Evolutionary conservation across 2,113 vertebrate species (phyloP), one percentile per base, ranked within the genome.

Genomic region (Austrofundulus limnaeus): DNA sequence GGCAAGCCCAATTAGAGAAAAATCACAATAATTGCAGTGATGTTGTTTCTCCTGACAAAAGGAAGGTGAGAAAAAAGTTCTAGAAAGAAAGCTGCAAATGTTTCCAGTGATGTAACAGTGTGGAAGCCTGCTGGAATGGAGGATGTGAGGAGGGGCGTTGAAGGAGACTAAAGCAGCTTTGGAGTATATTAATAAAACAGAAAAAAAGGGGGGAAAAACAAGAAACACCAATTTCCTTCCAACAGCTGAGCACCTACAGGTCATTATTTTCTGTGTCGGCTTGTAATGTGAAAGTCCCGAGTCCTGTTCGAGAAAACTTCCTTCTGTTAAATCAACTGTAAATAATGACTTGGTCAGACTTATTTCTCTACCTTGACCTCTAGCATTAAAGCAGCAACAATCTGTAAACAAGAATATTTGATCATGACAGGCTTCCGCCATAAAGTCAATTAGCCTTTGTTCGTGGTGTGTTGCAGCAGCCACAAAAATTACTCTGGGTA

Each of bases 231-330:
- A 85, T 93, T 94, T 95, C 82, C 89, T 93, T 91, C 76, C 77
- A 84, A 87, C 88, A 90, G 91, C 85, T 90, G 87, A 92, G 89
- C 86, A 92, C 89, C 91, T 89, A 90, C 79, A 91, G 86, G 90
- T 91, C 87, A 85, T 92, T 91, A 91, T 91, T 92, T 92, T 90
- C 88, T 92, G 86, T 78, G 81, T 72, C 42, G 66, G 66, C 65
- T 78, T 78, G 75, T 46, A 81, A 87, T 85, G 77, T 49, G 53
- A 77, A 87, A 87, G 77, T 86, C 78, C 64, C 11, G 1, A 68
- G 67, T 76, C 67, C 62, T 5, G 21, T 50, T 74, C 34, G 75
- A 88, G 69, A 69, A 77, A 89, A 72, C 75, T 77, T 85, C 70
- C 2, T 51, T 72, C 58, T 51, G 88, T 89, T 70, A 82, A 85